Evolutionary conservation across 2,888 invertebrate species (phyloP), one percentile per base, ranked within the genome.

Genomic region (Piscicola geometra): DNA sequence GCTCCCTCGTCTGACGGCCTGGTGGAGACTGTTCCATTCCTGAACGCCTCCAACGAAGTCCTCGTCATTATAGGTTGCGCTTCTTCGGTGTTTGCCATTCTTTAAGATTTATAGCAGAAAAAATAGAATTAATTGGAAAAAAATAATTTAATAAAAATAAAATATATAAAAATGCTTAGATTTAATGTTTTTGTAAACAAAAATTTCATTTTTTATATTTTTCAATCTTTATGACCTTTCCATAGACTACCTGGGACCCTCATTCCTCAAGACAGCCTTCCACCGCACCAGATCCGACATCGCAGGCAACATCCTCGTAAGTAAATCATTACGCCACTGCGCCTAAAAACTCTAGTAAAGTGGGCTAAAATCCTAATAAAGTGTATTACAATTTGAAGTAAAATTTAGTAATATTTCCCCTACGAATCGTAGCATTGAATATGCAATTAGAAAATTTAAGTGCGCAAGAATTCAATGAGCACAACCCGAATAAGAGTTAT

Each of bases 231-330:
- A 71, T 28, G n/a, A 71, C 30, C 25, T 64, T 64, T 21, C 41
- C 35, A 25, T 33, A 76, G 76, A 76, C 25, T 76, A 71, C 70
- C 50, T 76, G 66, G 76, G 76, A 33, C 76, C 76, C 5, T 71
- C 71, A 0, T 76, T 76, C 35, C n/a, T 76, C 32, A 76, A 76
- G 36, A 64, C 71, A 21, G 76, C 76, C n/a, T 76, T 76, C 35
- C 71, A 76, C 18, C 32, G 76, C 25, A 76, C 76, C 28, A 56
- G 76, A 60, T 15, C 76, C 5, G 76, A 76, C 64, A 76, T 76
- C 33, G 50, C 41, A 25, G 76, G 74, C 12, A 76, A 76, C 47
- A 76, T 76, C 21, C 73, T 69, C 25, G 76, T 76, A 68, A 76
- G 41, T 56, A 21, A 30, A 56, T 25, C 0, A 12, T 64, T 25